Conservation (phyloP, 2,888 invertebrate species). For the Tanypteryx hageni region DNA sequence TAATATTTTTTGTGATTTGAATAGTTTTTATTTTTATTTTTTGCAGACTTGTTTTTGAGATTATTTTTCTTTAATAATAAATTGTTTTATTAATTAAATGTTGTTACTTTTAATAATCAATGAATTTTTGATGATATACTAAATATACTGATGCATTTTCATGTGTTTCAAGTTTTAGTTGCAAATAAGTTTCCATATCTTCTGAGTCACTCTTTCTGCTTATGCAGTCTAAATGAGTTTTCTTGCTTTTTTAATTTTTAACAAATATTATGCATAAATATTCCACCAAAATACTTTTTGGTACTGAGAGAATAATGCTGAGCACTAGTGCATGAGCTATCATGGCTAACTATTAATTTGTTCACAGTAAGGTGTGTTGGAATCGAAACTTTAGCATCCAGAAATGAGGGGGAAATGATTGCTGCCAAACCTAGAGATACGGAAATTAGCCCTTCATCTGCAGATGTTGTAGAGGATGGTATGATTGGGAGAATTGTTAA, state of each 20-base stretch:
- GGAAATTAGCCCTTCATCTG: conserved; percentile 36
- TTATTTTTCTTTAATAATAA: too few species aligned
- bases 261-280: background rate
- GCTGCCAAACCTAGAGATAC: conserved; percentile 48
- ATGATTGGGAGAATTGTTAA: conserved; percentile 4
- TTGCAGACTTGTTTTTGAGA: too few species aligned
- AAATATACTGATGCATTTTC: background rate
- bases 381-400: conserved; percentile 42
- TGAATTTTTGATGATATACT: too few species aligned
- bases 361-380: conserved; percentile 53
- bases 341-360: conserved; percentile 52
- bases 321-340: conserved; percentile 57
- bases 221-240: background rate
- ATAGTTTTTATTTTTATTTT: too few species aligned
- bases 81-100: too few species aligned
- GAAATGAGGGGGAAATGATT: conserved; percentile 39
- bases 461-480: conserved; percentile 54
- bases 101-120: too few species aligned
- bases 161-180: background rate
- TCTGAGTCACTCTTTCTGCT: background rate
- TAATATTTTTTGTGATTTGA: too few species aligned
- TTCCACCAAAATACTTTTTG: conserved; percentile 22
- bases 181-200: background rate
- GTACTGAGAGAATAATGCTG: conserved; percentile 57
- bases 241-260: background rate